These are phyloP conservation scores for Lasaia peninsularis DNA, from an alignment of 1,140 invertebrate species.

Conservation along the genomic window DNA sequence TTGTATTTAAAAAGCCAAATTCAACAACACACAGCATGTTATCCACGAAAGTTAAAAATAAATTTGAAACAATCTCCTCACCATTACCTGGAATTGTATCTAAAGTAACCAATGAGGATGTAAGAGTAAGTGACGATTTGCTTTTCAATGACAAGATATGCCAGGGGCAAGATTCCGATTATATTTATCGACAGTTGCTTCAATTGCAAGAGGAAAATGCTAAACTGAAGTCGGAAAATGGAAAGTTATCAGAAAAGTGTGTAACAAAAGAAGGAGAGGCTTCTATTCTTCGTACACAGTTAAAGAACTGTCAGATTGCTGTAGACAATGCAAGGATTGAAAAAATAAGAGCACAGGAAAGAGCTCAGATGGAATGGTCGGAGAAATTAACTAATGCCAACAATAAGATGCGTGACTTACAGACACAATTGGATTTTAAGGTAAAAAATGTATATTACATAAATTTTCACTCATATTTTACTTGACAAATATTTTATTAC, in stretches of 20 bases:
- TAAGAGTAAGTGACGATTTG: constrained; percentile 40
- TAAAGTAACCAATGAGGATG: constrained; percentile 31
- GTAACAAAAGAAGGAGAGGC: constrained; percentile 70
- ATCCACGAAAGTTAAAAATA: constrained; percentile 49
- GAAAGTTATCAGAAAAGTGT: constrained; percentile 63
- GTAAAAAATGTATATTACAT: constrained; percentile 26
- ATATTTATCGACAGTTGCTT: constrained; percentile 47
- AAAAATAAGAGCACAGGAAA: constrained; percentile 61
- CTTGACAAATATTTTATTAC: not conserved
- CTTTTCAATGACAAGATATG: constrained; percentile 52
- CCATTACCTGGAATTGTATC: constrained; percentile 49
- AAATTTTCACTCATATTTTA: not conserved
- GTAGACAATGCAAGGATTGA: constrained; percentile 61
- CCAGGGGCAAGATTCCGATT: constrained; percentile 41
- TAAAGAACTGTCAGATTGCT: constrained; percentile 56
- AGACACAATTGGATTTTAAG: constrained; percentile 69
- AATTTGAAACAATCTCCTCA: constrained; percentile 52
- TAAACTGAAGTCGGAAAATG: constrained; percentile 67
- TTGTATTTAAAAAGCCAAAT: constrained; percentile 54
- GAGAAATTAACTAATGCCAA: constrained; percentile 50
- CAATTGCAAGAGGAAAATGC: constrained; percentile 61
- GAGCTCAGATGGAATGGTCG: constrained; percentile 58
- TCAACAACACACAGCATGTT: constrained; percentile 25
- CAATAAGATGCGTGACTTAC: constrained; percentile 52
- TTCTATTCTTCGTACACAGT: constrained; percentile 62